phyloP scores from a whole-genome alignment of 2,888 invertebrate species.

The Drosophila kanekoi region DNA sequence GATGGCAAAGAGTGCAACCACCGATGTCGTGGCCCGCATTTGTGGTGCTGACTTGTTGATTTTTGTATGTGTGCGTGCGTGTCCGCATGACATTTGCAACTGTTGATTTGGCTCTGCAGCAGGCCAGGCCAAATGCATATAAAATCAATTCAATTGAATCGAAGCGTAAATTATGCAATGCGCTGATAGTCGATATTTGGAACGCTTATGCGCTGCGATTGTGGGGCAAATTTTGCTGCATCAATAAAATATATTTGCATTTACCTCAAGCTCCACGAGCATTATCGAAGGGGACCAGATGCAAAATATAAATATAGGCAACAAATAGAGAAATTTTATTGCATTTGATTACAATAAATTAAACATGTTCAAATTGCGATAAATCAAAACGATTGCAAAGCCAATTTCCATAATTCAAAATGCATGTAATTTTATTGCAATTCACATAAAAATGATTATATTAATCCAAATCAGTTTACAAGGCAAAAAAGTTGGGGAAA shows the following conservation, averaged over 20 bases:
- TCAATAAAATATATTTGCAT: slow-evolving; percentile 4
- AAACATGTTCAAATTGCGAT: neutral
- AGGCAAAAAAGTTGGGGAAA: slow-evolving; percentile 29
- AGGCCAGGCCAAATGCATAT: slow-evolving; percentile 28
- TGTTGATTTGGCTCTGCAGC: slow-evolving; percentile 48
- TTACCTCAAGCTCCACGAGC: neutral
- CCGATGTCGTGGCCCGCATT: slow-evolving; percentile 41
- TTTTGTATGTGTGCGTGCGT: slow-evolving; percentile 32
- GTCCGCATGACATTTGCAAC: slow-evolving; percentile 53
- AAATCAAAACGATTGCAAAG: neutral
- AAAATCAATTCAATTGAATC: slow-evolving; percentile 44
- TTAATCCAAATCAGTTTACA: neutral
- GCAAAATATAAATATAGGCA: neutral
- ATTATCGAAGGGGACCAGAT: neutral
- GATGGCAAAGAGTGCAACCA: slow-evolving; percentile 30
- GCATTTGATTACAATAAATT: neutral
- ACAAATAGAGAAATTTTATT: slow-evolving; percentile 1
- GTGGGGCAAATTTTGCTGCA: neutral
- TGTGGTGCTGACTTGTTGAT: slow-evolving; percentile 60
- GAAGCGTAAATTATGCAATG: slow-evolving; percentile 53
- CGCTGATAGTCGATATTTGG: slow-evolving; percentile 41
- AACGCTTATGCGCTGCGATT: slow-evolving; percentile 35
- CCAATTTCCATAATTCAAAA: slow-evolving; percentile 1
- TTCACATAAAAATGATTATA: neutral
- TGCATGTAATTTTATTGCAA: slow-evolving; percentile 15